phyloP scores from a whole-genome alignment of 2,888 invertebrate species.

The Netelia fuscicornis region DNA sequence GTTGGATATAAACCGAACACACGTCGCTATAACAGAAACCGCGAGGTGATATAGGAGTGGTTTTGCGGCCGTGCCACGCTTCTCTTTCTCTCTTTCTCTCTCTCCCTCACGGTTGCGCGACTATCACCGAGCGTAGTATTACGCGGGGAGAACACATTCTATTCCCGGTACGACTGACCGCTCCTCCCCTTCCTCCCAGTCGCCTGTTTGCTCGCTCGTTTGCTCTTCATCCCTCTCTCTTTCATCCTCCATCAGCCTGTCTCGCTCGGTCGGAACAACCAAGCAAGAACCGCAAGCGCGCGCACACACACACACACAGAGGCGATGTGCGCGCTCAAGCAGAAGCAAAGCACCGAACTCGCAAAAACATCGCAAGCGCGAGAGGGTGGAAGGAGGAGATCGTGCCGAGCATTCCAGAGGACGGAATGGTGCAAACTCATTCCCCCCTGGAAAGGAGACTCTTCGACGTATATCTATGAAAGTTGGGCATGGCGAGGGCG shows the following conservation, averaged over 20 bases:
- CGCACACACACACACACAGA: background rate
- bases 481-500: background rate
- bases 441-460: slow-evolving; percentile 4
- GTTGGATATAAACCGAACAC: slow-evolving; percentile 64
- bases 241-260: background rate
- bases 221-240: slow-evolving; percentile 10
- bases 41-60: slow-evolving; percentile 76
- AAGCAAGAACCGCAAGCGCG: slow-evolving; percentile 46
- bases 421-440: background rate
- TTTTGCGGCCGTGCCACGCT: slow-evolving; percentile 72
- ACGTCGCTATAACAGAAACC: slow-evolving; percentile 73
- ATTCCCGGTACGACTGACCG: slow-evolving; percentile 60
- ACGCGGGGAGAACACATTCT: slow-evolving; percentile 59
- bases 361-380: slow-evolving; percentile 18
- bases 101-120: slow-evolving; percentile 58
- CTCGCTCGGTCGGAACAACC: slow-evolving; percentile 3
- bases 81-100: slow-evolving; percentile 46
- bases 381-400: slow-evolving; percentile 1
- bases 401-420: slow-evolving; percentile 44
- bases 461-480: slow-evolving; percentile 23
- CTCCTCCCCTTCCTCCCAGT: slow-evolving; percentile 8
- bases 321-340: background rate
- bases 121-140: slow-evolving; percentile 37
- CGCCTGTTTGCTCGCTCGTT: slow-evolving; percentile 29
- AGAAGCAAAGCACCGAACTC: slow-evolving; percentile 41